Percentiles rank a stretch among this genome's conserved stretches.
Evolutionary conservation across 2,113 vertebrate species (phyloP).

Genomic region (Amazona guildingii): DNA sequence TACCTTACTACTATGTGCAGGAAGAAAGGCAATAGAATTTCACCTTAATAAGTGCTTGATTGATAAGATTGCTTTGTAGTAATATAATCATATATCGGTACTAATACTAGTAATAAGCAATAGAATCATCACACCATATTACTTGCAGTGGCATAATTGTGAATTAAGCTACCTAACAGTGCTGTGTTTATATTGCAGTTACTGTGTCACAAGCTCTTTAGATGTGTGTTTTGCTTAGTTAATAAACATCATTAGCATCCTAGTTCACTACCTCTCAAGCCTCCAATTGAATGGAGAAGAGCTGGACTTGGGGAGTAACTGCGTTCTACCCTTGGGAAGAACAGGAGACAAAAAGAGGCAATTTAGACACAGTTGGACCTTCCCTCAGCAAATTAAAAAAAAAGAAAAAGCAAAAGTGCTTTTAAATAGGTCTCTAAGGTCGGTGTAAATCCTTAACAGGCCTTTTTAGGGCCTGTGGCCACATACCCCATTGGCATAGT

Average conservation of each 20-base stretch:
- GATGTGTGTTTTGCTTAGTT: not conserved
- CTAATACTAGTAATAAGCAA: not conserved
- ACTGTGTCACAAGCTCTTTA: not conserved
- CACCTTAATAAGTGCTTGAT: not conserved
- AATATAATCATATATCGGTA: not conserved
- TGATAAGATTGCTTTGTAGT: not conserved
- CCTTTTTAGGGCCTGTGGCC: not conserved
- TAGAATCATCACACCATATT: not conserved
- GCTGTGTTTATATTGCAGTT: not conserved
- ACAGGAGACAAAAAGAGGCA: not conserved
- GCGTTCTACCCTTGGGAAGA: not conserved
- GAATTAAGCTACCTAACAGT: not conserved
- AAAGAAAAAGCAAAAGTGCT: not conserved
- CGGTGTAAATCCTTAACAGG: not conserved
- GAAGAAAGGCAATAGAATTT: not conserved
- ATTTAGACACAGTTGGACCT: not conserved
- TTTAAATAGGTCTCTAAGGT: not conserved
- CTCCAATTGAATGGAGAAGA: not conserved
- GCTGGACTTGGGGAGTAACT: not conserved
- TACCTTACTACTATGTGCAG: not conserved
- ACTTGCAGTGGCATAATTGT: not conserved
- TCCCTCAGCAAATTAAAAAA: not conserved
- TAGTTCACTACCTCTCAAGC: not conserved
- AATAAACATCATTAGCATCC: not conserved
- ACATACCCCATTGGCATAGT: not conserved